A percentile compares a stretch with the other conserved stretches of the same genome.
Conservation (phyloP, 2,888 invertebrate genomes). For the Metacarcinus magister region DNA sequence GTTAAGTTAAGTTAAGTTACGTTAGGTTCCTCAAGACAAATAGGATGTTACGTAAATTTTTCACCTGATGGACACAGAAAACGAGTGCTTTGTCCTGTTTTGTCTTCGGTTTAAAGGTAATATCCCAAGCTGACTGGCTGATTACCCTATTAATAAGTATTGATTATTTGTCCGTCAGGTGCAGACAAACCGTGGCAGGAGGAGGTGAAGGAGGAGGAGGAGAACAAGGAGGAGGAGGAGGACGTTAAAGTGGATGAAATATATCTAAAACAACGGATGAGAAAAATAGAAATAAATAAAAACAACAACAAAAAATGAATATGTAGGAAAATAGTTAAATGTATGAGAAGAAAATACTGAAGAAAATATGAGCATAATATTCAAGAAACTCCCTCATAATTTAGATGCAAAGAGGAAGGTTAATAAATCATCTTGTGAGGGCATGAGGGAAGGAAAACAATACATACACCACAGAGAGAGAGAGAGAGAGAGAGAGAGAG, state of each 20-base stretch:
- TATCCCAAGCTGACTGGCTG: not conserved
- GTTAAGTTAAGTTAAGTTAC: too few relatives aligned
- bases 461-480: not conserved
- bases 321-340: not conserved
- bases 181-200: not conserved
- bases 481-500: not conserved
- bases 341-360: not conserved
- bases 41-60: too few relatives aligned
- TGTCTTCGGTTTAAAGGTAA: not conserved
- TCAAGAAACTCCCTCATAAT: not conserved
- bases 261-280: not conserved
- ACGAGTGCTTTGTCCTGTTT: too few relatives aligned
- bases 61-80: too few relatives aligned
- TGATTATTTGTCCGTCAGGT: constrained; percentile 36
- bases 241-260: not conserved
- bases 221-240: not conserved
- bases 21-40: too few relatives aligned
- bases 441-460: not conserved
- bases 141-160: constrained; percentile 4
- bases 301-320: too few relatives aligned
- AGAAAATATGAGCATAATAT: not conserved
- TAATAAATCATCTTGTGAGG: not conserved
- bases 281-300: not conserved
- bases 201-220: not conserved
- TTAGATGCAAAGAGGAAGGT: not conserved